A percentile compares a stretch with the other conserved stretches of the same genome.
These are phyloP conservation scores for Florisuga fusca DNA, from an alignment of 2,797 vertebrate species.

Conservation along the genomic window DNA sequence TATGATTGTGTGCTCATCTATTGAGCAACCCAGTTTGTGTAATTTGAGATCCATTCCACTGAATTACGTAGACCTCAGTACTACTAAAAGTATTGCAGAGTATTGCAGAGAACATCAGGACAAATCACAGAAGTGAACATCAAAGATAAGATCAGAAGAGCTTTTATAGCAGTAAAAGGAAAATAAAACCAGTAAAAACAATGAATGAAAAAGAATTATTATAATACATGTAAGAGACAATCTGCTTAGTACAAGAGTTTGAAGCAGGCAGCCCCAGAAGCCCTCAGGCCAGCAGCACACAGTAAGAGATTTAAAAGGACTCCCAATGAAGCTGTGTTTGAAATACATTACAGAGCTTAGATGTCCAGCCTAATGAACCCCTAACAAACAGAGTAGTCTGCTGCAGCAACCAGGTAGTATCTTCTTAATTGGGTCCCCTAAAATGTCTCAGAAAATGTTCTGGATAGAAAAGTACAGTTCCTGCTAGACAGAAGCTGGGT, in stretches of 20 bases:
- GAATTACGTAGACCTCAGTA: conserved; percentile 7
- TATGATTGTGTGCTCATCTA: neutral
- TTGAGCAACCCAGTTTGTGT: conserved; percentile 20
- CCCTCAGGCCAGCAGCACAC: neutral
- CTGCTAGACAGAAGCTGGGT: neutral
- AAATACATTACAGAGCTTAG: neutral
- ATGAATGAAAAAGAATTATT: neutral
- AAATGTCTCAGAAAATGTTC: neutral
- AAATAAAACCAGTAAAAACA: conserved; percentile 25
- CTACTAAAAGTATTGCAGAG: neutral
- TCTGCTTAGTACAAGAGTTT: neutral
- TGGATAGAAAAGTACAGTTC: neutral
- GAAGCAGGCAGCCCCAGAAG: neutral
- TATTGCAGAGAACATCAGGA: neutral
- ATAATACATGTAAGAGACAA: neutral
- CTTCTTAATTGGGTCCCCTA: neutral
- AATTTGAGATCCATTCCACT: conserved; percentile 1
- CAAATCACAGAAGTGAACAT: conserved; percentile 4
- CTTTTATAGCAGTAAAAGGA: neutral
- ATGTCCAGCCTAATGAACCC: neutral
- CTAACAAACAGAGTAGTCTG: neutral
- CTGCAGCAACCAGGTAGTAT: neutral
- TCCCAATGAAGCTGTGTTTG: neutral
- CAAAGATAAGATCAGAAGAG: neutral
- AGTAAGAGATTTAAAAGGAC: neutral